Conservation (phyloP, 2,113 vertebrate genomes). For the Caloenas nicobarica region DNA sequence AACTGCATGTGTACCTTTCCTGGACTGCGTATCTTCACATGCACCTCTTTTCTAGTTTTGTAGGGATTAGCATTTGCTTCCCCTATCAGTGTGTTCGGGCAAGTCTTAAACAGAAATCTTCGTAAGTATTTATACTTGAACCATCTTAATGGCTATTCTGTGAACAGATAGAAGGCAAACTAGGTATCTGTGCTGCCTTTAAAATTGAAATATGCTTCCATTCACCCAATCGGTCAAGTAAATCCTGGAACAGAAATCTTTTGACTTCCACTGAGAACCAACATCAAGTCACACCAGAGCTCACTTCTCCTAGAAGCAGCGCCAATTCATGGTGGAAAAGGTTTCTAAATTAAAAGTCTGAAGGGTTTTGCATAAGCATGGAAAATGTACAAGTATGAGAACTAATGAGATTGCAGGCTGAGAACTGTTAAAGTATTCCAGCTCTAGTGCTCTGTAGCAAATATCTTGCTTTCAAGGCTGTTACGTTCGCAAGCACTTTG, state of each 20-base stretch:
- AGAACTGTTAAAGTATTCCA: background rate
- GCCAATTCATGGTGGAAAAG: background rate
- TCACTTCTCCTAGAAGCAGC: background rate
- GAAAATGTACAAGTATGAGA: background rate
- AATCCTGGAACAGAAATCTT: background rate
- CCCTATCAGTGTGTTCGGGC: background rate
- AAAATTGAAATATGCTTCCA: background rate
- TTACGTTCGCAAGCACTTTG: constrained; percentile 22
- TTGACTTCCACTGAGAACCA: background rate
- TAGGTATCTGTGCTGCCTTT: background rate
- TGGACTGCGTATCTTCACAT: background rate
- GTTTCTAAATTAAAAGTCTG: background rate
- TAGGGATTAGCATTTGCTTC: background rate
- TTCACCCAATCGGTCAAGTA: background rate
- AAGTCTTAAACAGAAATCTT: background rate
- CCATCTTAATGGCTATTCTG: background rate
- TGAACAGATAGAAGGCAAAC: background rate
- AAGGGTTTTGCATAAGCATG: background rate
- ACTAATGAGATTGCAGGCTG: constrained; percentile 19
- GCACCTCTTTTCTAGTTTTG: background rate
- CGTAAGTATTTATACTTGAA: background rate
- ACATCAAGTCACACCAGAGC: background rate
- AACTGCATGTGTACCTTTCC: background rate
- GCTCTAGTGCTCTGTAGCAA: background rate
- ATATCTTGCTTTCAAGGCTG: constrained; percentile 16